phyloP scores from a whole-genome alignment of 1,140 invertebrate genomes.

The Drosophila suzukii region DNA sequence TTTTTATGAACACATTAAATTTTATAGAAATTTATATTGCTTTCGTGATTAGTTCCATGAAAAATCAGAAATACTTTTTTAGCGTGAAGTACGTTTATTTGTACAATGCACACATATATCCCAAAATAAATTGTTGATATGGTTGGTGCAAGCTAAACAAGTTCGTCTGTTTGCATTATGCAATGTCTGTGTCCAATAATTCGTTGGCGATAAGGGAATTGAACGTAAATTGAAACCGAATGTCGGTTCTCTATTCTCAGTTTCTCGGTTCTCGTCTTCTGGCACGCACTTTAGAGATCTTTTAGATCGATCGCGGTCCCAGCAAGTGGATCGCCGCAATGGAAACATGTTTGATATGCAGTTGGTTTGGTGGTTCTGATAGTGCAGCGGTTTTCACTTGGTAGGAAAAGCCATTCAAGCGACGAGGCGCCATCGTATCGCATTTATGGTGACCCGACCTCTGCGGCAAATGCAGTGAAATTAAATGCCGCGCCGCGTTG shows the following conservation, averaged over 20 bases:
- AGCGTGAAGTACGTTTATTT: neutral
- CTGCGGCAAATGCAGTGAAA: constrained; percentile 54
- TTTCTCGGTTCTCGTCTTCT: constrained; percentile 18
- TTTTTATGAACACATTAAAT: too few species aligned
- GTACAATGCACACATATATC: neutral
- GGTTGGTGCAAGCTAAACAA: neutral
- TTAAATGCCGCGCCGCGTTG: constrained; percentile 39
- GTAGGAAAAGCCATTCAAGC: constrained; percentile 58
- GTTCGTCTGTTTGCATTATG: constrained; percentile 52
- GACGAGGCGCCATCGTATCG: constrained; percentile 51
- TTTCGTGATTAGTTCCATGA: too few species aligned
- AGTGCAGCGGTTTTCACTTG: constrained; percentile 23
- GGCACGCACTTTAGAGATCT: constrained; percentile 41
- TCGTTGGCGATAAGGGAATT: constrained; percentile 70
- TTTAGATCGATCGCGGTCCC: constrained; percentile 18
- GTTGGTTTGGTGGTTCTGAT: constrained; percentile 17
- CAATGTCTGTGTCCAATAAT: constrained; percentile 64
- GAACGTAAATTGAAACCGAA: constrained; percentile 80
- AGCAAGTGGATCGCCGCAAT: constrained; percentile 68
- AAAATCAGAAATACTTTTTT: too few species aligned
- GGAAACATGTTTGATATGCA: constrained; percentile 60
- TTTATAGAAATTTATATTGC: too few species aligned
- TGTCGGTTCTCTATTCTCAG: constrained; percentile 32
- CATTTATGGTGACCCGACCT: constrained; percentile 64
- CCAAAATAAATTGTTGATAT: neutral